Base-by-base conservation (phyloP, 1,140 invertebrate genomes). In the Aphelenchoides avenae region DNA sequence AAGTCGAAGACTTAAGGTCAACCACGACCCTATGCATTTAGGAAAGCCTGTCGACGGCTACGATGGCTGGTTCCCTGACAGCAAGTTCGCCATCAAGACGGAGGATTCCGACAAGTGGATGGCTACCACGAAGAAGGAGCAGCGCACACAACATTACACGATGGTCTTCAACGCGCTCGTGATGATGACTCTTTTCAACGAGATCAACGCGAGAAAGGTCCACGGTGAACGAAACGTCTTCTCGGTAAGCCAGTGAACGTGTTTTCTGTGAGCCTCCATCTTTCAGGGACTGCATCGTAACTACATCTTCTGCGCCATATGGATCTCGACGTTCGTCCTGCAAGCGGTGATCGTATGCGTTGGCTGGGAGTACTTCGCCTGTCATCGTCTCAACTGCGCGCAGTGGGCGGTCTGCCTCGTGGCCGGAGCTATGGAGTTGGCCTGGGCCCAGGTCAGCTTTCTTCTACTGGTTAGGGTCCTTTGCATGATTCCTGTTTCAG, bases 161-260 rank as follows among this genome's bases (percentile, higher is more conserved):
- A 87, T 98, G 73, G 95, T 98, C 77, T 99, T 99, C 83, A 99
- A 98, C 81, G 89, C 91, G 20, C 98, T 99, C 82, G 94, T 99
- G 42, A 90, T 98, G 89, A 99, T 99, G 94, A 99, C 94, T 30
- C 83, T 99, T 34, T 98, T 95, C 83, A 99, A 98, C 84, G 94
- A 98, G 83, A 91, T 99, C 75, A 99, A 98, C 82, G 90, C 93
- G 39, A 84, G 94, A 71, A 98, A 98, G 85, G 96, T 99, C 75
- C 94, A 98, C 81, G 94, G 93, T 57, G 91, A 98, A 82, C 83
- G 94, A 73, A 97, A 99, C 81, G 88, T 99, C 68, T 92, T 76
- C 49, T 72, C 66, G 56, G 55, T 57, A 31, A 30, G 20, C 20
- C 29, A n/a, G 18, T 13, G 51, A 13, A 33, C 27, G 60, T 61